A percentile compares a stretch with the other conserved stretches of the same genome.
Conservation (phyloP, 1,140 invertebrate species). For the Heterodera carotae region DNA sequence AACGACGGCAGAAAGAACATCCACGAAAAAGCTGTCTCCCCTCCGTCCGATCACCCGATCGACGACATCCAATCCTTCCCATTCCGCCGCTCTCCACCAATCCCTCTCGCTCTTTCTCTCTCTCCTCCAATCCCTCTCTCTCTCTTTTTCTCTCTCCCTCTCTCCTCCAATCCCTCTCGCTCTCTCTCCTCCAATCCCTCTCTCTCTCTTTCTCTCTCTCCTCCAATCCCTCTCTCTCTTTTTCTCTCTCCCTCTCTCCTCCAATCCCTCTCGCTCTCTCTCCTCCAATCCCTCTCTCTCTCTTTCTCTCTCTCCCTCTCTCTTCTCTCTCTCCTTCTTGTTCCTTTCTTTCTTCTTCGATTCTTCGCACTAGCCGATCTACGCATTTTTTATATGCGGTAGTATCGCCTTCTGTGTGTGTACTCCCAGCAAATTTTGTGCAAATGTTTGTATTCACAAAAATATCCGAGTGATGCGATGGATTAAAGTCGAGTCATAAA, state of each 20-base stretch:
- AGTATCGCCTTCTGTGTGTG: neutral
- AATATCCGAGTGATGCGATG: neutral
- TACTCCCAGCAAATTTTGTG: neutral
- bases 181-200: neutral
- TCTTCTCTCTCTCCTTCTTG: no score
- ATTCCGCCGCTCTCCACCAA: neutral
- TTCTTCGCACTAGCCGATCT: neutral
- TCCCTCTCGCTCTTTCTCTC: neutral
- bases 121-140: neutral
- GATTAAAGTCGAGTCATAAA: neutral
- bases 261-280: no score
- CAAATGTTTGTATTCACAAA: neutral
- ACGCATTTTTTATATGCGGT: neutral
- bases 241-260: no score
- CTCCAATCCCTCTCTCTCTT: neutral
- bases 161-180: neutral
- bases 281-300: no score
- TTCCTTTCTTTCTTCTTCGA: neutral
- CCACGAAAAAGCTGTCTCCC: neutral
- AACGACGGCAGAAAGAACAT: slow-evolving; percentile 3
- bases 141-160: no score
- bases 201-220: no score
- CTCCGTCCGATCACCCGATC: neutral
- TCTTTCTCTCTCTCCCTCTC: no score
- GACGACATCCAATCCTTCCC: neutral